Base-by-base conservation (phyloP, 2,888 invertebrate genomes). In the Pteria penguin region DNA sequence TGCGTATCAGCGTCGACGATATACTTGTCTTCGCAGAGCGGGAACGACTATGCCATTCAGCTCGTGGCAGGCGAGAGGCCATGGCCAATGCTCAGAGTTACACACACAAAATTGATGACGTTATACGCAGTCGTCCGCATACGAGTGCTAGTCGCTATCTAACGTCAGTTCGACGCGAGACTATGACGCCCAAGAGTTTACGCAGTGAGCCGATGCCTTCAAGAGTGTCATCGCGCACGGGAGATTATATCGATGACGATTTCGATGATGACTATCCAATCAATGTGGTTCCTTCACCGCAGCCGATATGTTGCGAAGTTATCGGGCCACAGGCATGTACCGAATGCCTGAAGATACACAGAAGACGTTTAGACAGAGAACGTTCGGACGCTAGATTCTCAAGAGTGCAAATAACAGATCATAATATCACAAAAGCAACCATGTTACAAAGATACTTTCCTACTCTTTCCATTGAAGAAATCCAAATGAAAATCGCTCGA, bases 281-380 rank as follows among this genome's bases (percentile, higher is more conserved):
- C 4, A 77, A 77, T 18, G 57, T 61, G 54, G 45, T 75, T 2
- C 22, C 27, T 52, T 79, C 54, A 57, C 76, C 54, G 31, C 77
- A 57, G 60, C 81, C 60, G 63, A 72, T 78, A 14, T 82, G 82
- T 68, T 85, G 84, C 66, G 84, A 85, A 71, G 82, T 85, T 26
- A 82, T 85, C 32, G 90, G 90, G 0, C 88, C 89, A 1, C 83
- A 83, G 31, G 72, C 84, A 54, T 90, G 90, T 74, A 84, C 87
- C 52, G 82, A 87, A 45, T 89, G 90, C 77, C 77, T 83, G 11
- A 84, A 85, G 67, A 81, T 82, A 31, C 74, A 84, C 27, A 79
- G 83, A 54, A 78, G 84, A 31, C 77, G 82, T 31, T 71, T 80
- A 8, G 82, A 84, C 65, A 77, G 79, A 31, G 80, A 82, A 22